Base-by-base conservation (phyloP, 2,797 vertebrate species). In the Coregonus sp. region DNA sequence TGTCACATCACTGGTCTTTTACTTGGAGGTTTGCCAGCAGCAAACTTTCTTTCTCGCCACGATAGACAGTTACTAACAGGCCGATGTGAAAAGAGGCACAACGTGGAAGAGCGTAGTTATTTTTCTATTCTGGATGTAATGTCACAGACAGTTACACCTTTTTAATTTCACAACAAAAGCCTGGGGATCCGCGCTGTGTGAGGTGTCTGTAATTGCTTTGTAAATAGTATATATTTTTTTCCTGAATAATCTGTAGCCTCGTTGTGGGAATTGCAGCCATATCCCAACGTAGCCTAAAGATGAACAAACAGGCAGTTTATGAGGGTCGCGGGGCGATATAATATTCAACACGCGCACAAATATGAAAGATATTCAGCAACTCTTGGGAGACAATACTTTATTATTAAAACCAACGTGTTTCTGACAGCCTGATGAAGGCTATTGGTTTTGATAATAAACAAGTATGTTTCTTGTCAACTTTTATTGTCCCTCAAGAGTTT, bases 141-240 rank as follows among this genome's bases (percentile, higher is more conserved):
- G 69, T 83, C 73, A 65, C 69, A 67, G 78, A 77, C 69, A 50
- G 72, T 71, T 76, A 35, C 16, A 51, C 70, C 70, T 56, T 40
- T 35, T 63, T 78, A 70, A 82, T 82, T 74, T 61, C 63, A 35
- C 73, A 68, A 70, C 74, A 69, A 73, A 75, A 52, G 50, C 68
- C 18, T 66, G 33, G 70, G 16, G 51, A 63, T 47, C 20, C 33
- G 15, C 25, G 14, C 65, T 74, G 72, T 35, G 54, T 31, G 20
- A 6, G n/a, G 47, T 66, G 47, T 59, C 35, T 35, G 63, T 80
- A 74, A 81, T 82, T 77, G 75, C 14, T 70, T 65, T 77, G 47
- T 52, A 78, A 78, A 68, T 76, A 25, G 70, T 33, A 40, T 72
- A 47, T 25, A 0, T 25, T 63, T 63, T 63, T 63, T 63, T 61